Percentiles rank a stretch among this genome's conserved stretches.
Evolutionary conservation across 2,888 invertebrate species (phyloP).

Genomic region (Eurytoma californica): DNA sequence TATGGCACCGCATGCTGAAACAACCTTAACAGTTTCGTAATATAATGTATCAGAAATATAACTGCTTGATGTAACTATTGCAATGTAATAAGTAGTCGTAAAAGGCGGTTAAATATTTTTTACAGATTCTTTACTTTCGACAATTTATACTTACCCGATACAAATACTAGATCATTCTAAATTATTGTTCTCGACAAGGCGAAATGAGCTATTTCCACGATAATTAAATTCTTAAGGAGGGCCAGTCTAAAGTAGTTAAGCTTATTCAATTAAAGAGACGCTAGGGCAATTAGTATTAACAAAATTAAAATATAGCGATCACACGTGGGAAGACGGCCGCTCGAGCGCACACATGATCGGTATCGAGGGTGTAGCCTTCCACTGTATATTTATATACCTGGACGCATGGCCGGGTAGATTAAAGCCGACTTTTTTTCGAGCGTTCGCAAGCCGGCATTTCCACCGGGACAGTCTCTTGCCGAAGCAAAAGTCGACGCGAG

Average conservation of each 20-base stretch:
- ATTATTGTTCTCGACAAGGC: background rate
- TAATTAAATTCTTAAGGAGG: conserved; percentile 4
- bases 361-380: conserved; percentile 30
- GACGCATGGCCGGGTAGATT: conserved; percentile 46
- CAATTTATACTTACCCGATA: no score
- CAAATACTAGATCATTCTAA: no score
- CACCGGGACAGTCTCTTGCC: conserved; percentile 10
- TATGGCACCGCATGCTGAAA: no score
- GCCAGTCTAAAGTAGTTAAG: background rate
- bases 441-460: background rate
- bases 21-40: background rate
- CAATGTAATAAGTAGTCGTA: background rate
- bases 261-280: conserved; percentile 4
- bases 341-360: conserved; percentile 54
- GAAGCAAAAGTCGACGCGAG: background rate
- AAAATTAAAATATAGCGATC: conserved; percentile 20
- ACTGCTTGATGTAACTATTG: no score
- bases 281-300: conserved; percentile 23
- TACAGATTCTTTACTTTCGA: no score
- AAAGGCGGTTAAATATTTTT: background rate
- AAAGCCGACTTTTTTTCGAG: conserved; percentile 45
- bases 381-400: background rate
- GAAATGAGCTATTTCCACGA: background rate
- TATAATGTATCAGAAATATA: no score
- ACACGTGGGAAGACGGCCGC: conserved; percentile 54